A percentile compares a stretch with the other conserved stretches of the same genome.
Conservation (phyloP, 2,888 invertebrate genomes). For the Dryococelus australis region DNA sequence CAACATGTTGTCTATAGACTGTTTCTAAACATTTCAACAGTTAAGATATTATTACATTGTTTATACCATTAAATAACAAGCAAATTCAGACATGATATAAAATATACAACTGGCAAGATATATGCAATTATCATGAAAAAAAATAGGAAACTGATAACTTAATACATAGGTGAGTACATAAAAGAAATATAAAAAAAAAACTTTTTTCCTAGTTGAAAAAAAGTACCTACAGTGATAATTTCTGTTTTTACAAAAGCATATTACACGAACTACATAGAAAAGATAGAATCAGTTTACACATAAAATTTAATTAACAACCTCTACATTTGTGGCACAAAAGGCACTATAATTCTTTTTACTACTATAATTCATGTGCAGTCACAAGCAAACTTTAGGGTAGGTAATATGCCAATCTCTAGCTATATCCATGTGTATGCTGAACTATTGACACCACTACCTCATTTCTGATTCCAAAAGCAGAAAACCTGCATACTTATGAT, state of each 20-base stretch:
- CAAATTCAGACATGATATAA: not conserved
- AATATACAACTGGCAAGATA: constrained; percentile 16
- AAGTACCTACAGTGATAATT: not conserved
- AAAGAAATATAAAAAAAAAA: not conserved
- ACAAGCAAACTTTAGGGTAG: not conserved
- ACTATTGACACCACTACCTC: not conserved
- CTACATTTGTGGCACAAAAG: not conserved
- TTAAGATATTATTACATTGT: constrained; percentile 2
- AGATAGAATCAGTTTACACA: constrained; percentile 1
- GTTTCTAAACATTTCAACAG: not conserved
- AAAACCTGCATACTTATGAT: not conserved
- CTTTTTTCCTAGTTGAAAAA: not conserved
- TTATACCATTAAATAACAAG: constrained; percentile 8
- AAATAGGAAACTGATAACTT: not conserved
- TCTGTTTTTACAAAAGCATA: not conserved
- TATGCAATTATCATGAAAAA: not conserved
- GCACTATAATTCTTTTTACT: not conserved
- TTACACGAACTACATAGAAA: not conserved
- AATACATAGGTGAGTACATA: not conserved
- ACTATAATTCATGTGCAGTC: not conserved
- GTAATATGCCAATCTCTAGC: not conserved
- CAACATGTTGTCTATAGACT: constrained; percentile 1
- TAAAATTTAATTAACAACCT: not conserved
- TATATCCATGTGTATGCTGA: not conserved
- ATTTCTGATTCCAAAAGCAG: not conserved